Evolutionary conservation across 2,797 vertebrate genomes (phyloP), one percentile per base, ranked within the genome.

Genomic region (Trachurus trachurus): DNA sequence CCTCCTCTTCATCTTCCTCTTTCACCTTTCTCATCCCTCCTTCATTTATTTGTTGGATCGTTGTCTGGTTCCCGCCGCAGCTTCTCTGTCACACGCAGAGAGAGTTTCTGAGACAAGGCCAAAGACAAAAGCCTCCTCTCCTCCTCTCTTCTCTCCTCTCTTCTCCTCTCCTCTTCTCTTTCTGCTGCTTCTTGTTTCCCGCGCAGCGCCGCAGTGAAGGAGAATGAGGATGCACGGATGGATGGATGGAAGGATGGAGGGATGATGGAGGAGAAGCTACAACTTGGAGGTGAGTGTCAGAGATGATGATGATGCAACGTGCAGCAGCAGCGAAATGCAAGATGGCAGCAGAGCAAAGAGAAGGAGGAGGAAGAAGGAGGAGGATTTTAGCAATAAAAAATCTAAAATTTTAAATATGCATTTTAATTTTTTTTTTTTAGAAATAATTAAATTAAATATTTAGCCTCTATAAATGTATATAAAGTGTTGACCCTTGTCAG

Each of bases 251-350:
- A 0, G 39, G 39, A 40, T 40, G 39, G 9, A 40, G 0, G 39
- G 39, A 40, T 40, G 39, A 40, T 45, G 13, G 37, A 72, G 78
- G 80, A 74, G 45, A 63, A 29, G 11, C 37, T 29, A 8, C 45
- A 2, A 77, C 16, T 12, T 26, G 6, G 71, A 90, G 89, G 87
- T 88, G 82, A 86, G 86, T 84, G 2, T n/a, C 31, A 34, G 56
- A 15, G 71, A 3, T 17, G 77, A 65, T 75, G 66, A 45, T 40
- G 39, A 66, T 59, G 83, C 77, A 29, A 63, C 11, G 74, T 58
- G 62, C 40, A 17, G 7, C 16, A 47, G 54, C 5, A 45, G 47
- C 1, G 31, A 77, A 74, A 76, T 50, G 80, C 68, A 86, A 83
- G 77, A 87, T 80, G 84, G 88, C 86, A 88, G 86, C 72, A 44